phyloP scores from a whole-genome alignment of 2,113 vertebrate genomes.

The Hippocampus guttulatus region DNA sequence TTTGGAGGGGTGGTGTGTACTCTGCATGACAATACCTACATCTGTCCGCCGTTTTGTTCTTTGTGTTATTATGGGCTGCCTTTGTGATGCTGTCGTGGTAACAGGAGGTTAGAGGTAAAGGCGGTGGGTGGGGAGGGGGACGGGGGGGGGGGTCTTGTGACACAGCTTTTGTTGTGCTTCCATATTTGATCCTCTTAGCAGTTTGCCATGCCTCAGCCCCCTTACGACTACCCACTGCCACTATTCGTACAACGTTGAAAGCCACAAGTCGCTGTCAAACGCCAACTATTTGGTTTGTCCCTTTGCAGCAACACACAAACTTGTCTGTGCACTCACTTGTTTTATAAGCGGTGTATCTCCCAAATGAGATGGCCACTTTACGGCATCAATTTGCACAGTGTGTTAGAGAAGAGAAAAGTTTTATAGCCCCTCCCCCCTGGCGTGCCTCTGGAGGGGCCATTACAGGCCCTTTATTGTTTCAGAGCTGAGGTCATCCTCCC shows the following conservation, averaged over 20 bases:
- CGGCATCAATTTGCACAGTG: slow-evolving; percentile 25
- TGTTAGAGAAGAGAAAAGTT: slow-evolving; percentile 84
- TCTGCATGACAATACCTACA: slow-evolving; percentile 97
- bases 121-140: slow-evolving; percentile 44
- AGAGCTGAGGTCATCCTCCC: slow-evolving; percentile 98
- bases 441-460: slow-evolving; percentile 89
- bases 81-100: slow-evolving; percentile 89
- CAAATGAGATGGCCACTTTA: slow-evolving; percentile 14
- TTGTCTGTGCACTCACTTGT: neutral
- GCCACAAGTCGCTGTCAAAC: neutral
- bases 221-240: slow-evolving; percentile 47
- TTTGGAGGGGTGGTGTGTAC: slow-evolving; percentile 51
- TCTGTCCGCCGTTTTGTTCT: slow-evolving; percentile 94
- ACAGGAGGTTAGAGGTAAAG: slow-evolving; percentile 73
- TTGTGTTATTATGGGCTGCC: slow-evolving; percentile 83
- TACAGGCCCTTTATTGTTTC: slow-evolving; percentile 97
- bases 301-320: slow-evolving; percentile 2
- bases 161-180: slow-evolving; percentile 94
- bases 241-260: slow-evolving; percentile 40
- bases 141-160: slow-evolving; percentile 77
- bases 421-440: slow-evolving; percentile 66
- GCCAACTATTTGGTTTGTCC: neutral
- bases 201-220: slow-evolving; percentile 73
- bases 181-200: slow-evolving; percentile 97
- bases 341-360: neutral